Evolutionary conservation across 2,888 invertebrate genomes (phyloP), one percentile per base, ranked within the genome.

Genomic region (Latrodectus elegans): DNA sequence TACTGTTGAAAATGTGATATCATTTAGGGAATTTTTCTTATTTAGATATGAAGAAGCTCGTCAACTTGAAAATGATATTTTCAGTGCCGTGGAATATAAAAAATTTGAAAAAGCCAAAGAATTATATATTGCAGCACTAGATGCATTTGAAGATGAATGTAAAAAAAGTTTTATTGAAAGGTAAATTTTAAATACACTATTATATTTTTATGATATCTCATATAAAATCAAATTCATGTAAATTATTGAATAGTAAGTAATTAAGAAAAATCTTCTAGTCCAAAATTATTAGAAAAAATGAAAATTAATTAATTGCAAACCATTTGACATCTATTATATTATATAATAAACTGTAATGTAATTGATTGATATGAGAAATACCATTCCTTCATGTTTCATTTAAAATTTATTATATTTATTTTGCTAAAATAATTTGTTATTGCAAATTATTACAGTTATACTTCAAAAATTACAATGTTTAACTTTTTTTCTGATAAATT

Each of bases 21-120:
- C n/a, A n/a, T 60, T 60, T 15, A 60, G 0, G 0, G 53, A 17
- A 26, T 26, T 74, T 55, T 8, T 14, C 68, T 49, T 26, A 75
- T 65, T 14, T 89, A 76, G 92, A 91, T 64, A 89, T 92, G 86
- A 82, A 81, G 84, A 88, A 70, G 89, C 89, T n/a, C 89, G 89
- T 17, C 91, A 91, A 78, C 84, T 92, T 84, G 92, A 92, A 88
- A 87, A 90, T 76, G 92, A 92, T 38, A 88, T 93, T 10, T 90
- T 91, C 14, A 90, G 90, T 55, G 90, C 89, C 22, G 89, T 92
- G 38, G 92, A 92, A 78, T 91, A 84, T 73, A 91, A 92, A 38
- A 90, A 92, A 15, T 92, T 91, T 90, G 89, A 90, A 26, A 90
- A 90, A 51, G 92, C 92, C 0, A 90, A 91, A 75, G 88, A 91